A percentile compares a stretch with the other conserved stretches of the same genome.
phyloP scores from a whole-genome alignment of 53 echinoderm and acorn worm genomes.

The Patiria pectinifera region DNA sequence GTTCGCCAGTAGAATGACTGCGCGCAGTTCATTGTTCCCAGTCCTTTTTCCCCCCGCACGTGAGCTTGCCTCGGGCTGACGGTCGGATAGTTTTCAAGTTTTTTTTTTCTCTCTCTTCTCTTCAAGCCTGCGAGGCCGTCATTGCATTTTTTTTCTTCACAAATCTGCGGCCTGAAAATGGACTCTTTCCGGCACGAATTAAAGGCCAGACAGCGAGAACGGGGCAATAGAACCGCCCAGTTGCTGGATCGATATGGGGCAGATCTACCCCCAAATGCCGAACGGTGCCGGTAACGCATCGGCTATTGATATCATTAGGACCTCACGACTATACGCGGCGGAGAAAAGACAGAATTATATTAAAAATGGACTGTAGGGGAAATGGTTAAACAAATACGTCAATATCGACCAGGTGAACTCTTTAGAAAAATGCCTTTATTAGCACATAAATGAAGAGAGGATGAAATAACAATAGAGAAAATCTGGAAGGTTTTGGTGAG shows the following conservation, averaged over 20 bases:
- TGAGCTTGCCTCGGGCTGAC: constrained; percentile 34
- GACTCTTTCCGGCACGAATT: neutral
- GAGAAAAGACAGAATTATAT: neutral
- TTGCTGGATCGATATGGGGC: neutral
- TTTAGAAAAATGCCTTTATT: too few relatives aligned
- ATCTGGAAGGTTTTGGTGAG: too few relatives aligned
- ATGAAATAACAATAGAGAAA: too few relatives aligned
- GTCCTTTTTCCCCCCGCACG: constrained; percentile 27
- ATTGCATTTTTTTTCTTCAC: neutral
- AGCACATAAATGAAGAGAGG: too few relatives aligned
- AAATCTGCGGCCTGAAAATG: neutral
- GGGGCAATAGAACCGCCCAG: neutral
- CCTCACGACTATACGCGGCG: neutral
- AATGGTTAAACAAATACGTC: too few relatives aligned
- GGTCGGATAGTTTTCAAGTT: constrained; percentile 40
- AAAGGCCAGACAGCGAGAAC: neutral
- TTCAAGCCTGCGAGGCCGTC: neutral
- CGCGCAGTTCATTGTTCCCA: constrained; percentile 32
- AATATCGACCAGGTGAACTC: too few relatives aligned
- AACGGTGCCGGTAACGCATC: neutral
- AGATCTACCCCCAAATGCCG: neutral
- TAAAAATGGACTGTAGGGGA: neutral
- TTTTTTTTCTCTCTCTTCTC: neutral
- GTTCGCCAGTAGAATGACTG: constrained; percentile 8
- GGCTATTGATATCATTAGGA: neutral